Evolutionary conservation across 1,140 invertebrate species (phyloP).

Genomic region (Mizuhopecten yessoensis): DNA sequence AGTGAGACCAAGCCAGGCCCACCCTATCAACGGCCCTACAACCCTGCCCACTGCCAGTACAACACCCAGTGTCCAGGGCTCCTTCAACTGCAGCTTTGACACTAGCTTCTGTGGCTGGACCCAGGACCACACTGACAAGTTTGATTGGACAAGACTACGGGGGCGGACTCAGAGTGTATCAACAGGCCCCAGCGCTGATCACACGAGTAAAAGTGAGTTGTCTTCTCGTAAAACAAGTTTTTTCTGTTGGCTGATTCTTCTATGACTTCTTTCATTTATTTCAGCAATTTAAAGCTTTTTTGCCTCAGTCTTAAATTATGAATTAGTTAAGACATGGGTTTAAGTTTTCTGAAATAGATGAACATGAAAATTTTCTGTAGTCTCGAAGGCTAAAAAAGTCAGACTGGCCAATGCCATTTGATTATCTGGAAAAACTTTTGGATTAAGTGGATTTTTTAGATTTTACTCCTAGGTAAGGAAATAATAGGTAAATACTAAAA

Average conservation of each 20-base stretch:
- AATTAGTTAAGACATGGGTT: no score
- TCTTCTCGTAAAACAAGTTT: neutral
- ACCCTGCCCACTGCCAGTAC: conserved; percentile 52
- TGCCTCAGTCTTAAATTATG: no score
- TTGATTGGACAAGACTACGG: conserved; percentile 71
- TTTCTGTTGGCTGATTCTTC: neutral
- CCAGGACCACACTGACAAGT: conserved; percentile 68
- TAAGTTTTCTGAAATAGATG: no score
- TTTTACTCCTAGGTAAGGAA: no score
- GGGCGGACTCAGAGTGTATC: conserved; percentile 59
- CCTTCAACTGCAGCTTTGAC: conserved; percentile 76
- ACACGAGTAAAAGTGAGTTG: conserved; percentile 66
- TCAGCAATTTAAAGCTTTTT: no score
- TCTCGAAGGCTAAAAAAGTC: no score
- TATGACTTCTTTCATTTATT: no score
- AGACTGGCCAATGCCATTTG: no score
- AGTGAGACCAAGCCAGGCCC: conserved; percentile 57
- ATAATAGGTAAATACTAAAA: no score
- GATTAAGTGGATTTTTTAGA: no score
- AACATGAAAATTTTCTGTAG: no score
- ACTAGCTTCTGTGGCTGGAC: conserved; percentile 73
- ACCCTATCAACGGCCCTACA: conserved; percentile 46
- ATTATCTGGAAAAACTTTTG: no score
- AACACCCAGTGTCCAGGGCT: conserved; percentile 53
- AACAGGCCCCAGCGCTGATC: conserved; percentile 69